Evolutionary conservation across 2,113 vertebrate genomes (phyloP).

Genomic region (Lontra canadensis): DNA sequence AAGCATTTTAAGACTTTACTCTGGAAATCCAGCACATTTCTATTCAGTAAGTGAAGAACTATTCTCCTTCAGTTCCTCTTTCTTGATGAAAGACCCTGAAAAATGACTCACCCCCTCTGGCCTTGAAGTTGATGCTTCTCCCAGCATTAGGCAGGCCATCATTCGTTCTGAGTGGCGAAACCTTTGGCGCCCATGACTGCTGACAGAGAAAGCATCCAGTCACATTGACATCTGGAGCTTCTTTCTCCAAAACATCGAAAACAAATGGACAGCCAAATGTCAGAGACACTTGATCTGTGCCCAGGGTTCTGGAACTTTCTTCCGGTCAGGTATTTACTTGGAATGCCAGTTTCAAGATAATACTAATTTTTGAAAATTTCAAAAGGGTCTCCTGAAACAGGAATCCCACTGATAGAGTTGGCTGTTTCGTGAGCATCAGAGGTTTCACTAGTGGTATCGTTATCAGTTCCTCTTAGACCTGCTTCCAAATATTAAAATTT

Average conservation of each 20-base stretch:
- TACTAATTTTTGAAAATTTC: conserved; percentile 36
- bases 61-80: neutral
- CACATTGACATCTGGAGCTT: neutral
- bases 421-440: neutral
- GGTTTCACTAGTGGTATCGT: neutral
- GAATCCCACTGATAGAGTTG: neutral
- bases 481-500: neutral
- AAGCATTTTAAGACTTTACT: neutral
- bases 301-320: conserved; percentile 40
- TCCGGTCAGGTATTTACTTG: conserved; percentile 50
- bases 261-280: conserved; percentile 62
- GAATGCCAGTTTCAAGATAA: conserved; percentile 51
- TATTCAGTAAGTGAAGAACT: neutral
- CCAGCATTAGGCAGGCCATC: neutral
- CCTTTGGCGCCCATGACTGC: neutral
- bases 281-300: conserved; percentile 40
- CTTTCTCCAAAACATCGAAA: conserved; percentile 50
- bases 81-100: neutral
- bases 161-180: neutral
- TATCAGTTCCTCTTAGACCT: neutral
- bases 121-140: neutral
- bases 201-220: neutral
- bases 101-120: neutral
- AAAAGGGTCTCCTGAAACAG: conserved; percentile 12
- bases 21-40: conserved; percentile 9